These are phyloP conservation scores for Orchesella cincta DNA, from an alignment of 1,140 invertebrate species.

Conservation along the genomic window DNA sequence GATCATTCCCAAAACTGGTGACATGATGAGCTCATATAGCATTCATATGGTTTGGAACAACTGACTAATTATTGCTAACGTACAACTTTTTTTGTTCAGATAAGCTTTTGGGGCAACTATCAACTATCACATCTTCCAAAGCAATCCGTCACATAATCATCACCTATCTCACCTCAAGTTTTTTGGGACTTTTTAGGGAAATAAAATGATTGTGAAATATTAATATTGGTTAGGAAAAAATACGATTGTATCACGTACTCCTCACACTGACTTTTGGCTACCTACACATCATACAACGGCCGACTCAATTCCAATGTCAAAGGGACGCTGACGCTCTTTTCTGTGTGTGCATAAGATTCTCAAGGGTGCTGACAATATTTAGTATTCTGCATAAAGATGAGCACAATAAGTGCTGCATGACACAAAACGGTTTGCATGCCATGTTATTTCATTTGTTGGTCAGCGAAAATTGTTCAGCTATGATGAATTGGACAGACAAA, in stretches of 20 bases:
- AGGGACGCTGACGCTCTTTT: not conserved
- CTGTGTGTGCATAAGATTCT: not conserved
- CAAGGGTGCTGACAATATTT: slow-evolving; percentile 42
- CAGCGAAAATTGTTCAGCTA: not conserved
- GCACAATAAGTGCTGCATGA: not conserved
- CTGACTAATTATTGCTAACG: not conserved
- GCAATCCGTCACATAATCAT: not conserved
- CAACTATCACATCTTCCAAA: not conserved
- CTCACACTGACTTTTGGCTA: no score
- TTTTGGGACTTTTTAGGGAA: not conserved
- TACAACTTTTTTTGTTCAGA: not conserved
- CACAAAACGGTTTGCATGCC: not conserved
- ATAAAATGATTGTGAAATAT: slow-evolving; percentile 4
- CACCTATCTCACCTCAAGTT: not conserved
- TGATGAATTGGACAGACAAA: not conserved
- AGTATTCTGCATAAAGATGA: slow-evolving; percentile 30
- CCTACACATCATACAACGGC: not conserved
- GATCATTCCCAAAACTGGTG: slow-evolving; percentile 6
- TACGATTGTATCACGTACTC: slow-evolving; percentile 1
- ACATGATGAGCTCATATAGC: slow-evolving; percentile 3
- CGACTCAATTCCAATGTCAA: slow-evolving; percentile 14
- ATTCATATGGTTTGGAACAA: not conserved
- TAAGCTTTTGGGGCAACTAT: not conserved
- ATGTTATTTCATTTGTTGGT: not conserved
- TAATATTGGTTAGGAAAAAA: not conserved